These are phyloP conservation scores for Colletes collaris DNA, from an alignment of 2,888 invertebrate genomes.

Conservation along the genomic window DNA sequence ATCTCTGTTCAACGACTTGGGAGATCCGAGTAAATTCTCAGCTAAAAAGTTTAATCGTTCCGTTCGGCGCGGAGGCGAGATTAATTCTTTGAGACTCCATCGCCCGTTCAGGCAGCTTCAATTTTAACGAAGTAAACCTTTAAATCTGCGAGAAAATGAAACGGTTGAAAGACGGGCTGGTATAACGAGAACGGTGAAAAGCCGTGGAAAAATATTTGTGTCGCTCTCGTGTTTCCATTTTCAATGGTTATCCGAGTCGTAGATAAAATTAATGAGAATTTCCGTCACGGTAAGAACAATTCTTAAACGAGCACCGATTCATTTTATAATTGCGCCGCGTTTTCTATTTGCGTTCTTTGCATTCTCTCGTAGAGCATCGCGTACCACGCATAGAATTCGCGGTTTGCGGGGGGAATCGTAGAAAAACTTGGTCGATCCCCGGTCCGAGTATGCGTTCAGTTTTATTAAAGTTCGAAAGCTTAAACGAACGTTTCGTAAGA, in stretches of 20 bases:
- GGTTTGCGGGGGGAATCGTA: background rate
- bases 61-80: background rate
- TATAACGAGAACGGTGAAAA: background rate
- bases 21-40: background rate
- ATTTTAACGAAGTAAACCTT: conserved; percentile 7
- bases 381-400: background rate
- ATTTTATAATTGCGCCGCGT: background rate
- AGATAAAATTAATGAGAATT: conserved; percentile 2
- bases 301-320: background rate
- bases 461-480: conserved; percentile 4
- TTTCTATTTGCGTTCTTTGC: background rate
- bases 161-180: background rate
- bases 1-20: background rate
- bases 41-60: background rate
- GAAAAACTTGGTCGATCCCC: background rate
- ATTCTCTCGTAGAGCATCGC: background rate
- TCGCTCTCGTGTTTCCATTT: background rate
- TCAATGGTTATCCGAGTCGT: background rate
- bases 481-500: conserved; percentile 4
- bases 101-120: background rate
- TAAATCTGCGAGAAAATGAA: background rate
- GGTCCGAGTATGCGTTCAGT: background rate
- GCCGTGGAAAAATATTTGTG: background rate
- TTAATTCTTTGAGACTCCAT: background rate
- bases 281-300: background rate